These are phyloP conservation scores for Acinonyx jubatus DNA, from an alignment of 2,113 vertebrate species.

Conservation along the genomic window DNA sequence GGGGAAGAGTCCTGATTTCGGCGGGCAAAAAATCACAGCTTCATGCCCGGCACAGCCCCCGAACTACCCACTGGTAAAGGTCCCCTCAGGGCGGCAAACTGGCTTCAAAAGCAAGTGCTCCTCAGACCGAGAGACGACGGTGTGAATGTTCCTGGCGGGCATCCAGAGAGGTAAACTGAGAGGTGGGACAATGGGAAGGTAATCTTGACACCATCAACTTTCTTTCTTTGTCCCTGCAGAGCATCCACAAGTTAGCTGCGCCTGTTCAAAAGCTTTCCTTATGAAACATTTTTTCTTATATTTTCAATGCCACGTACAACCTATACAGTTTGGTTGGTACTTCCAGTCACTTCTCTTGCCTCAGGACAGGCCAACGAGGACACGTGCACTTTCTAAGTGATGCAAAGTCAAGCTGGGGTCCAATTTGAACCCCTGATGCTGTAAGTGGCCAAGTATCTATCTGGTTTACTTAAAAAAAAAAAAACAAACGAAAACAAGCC, in stretches of 20 bases:
- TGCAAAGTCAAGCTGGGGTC: neutral
- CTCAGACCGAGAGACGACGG: neutral
- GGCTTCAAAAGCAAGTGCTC: neutral
- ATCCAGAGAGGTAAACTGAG: neutral
- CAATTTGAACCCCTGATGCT: neutral
- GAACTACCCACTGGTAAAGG: neutral
- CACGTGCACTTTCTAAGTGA: neutral
- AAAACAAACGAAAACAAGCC: neutral
- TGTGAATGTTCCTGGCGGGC: neutral
- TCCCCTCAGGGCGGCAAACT: constrained; percentile 7
- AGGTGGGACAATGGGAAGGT: neutral
- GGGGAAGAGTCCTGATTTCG: neutral
- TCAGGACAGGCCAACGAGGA: neutral
- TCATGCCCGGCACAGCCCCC: neutral
- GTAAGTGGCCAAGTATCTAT: neutral
- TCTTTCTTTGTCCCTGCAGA: neutral
- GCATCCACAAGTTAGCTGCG: neutral
- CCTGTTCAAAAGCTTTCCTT: neutral
- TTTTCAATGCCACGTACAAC: neutral
- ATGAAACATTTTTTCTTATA: neutral
- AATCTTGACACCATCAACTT: neutral
- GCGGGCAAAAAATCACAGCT: neutral
- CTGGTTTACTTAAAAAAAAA: neutral
- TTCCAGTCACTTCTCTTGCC: neutral
- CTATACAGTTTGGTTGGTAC: neutral